A percentile compares a stretch with the other conserved stretches of the same genome.
Conservation (phyloP, 2,113 vertebrate genomes). For the human (Homo sapiens) region DNA sequence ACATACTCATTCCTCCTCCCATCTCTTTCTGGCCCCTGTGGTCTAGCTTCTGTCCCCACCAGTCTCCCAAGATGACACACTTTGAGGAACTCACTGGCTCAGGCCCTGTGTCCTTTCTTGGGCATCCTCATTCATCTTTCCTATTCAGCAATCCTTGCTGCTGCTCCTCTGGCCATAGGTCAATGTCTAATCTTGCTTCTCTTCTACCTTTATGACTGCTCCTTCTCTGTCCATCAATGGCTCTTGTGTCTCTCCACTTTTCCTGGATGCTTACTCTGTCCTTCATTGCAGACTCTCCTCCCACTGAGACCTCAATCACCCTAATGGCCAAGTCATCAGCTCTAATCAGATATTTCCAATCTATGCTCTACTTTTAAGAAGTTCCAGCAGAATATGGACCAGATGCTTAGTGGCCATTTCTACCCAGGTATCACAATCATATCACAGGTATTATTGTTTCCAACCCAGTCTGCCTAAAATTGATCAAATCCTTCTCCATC, state of each 20-base stretch:
- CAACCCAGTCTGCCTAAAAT: not conserved
- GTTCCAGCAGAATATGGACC: not conserved
- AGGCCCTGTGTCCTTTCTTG: not conserved
- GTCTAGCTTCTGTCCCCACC: not conserved
- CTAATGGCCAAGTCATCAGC: not conserved
- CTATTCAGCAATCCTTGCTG: not conserved
- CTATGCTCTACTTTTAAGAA: not conserved
- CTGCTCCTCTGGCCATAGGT: fast-evolving
- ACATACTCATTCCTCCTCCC: not conserved
- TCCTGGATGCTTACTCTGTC: not conserved
- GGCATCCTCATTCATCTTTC: not conserved
- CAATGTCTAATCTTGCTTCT: not conserved
- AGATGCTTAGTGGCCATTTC: not conserved
- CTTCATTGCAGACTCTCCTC: not conserved
- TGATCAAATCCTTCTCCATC: not conserved
- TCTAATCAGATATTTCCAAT: not conserved
- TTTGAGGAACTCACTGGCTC: not conserved
- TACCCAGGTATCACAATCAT: no score
- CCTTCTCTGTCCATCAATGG: not conserved
- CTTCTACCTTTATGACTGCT: not conserved
- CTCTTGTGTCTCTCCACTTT: not conserved
- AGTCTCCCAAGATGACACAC: not conserved
- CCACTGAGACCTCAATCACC: not conserved
- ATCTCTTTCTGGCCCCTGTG: not conserved
- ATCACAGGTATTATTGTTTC: not conserved